A percentile compares a stretch with the other conserved stretches of the same genome.
phyloP scores from a whole-genome alignment of 1,140 invertebrate genomes.

The Solenopsis fugax region DNA sequence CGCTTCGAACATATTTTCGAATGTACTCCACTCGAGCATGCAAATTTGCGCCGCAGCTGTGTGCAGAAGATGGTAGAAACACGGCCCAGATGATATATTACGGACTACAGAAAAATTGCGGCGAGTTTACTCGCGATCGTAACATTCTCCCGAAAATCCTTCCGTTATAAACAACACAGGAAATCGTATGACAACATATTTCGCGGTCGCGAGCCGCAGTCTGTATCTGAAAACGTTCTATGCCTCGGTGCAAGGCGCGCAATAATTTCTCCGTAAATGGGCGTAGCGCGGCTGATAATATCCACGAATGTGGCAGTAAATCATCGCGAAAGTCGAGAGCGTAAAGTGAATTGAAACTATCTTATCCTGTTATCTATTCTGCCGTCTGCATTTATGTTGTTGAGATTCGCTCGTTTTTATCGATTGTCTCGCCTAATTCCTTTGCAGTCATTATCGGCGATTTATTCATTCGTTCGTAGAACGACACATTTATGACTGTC shows the following conservation, averaged over 20 bases:
- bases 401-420: conserved; percentile 2
- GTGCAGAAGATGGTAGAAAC: not conserved
- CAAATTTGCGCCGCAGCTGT: conserved; percentile 39
- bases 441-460: not conserved
- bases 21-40: conserved; percentile 6
- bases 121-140: conserved; percentile 46
- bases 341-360: conserved; percentile 59
- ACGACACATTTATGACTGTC: not conserved
- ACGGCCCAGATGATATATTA: conserved; percentile 18
- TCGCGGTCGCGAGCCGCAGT: conserved; percentile 22
- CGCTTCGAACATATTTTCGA: not conserved
- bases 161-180: conserved; percentile 20
- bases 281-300: conserved; percentile 35
- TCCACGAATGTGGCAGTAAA: conserved; percentile 24
- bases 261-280: conserved; percentile 46
- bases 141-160: conserved; percentile 35
- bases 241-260: not conserved
- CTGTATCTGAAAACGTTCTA: conserved; percentile 1
- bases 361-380: conserved; percentile 55
- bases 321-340: conserved; percentile 39
- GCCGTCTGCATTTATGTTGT: conserved; percentile 31
- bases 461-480: conserved; percentile 4
- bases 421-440: conserved; percentile 20
- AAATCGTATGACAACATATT: conserved; percentile 33
- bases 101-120: conserved; percentile 33